phyloP scores from a whole-genome alignment of 2,113 vertebrate species.

The Microcebus griseorufus region DNA sequence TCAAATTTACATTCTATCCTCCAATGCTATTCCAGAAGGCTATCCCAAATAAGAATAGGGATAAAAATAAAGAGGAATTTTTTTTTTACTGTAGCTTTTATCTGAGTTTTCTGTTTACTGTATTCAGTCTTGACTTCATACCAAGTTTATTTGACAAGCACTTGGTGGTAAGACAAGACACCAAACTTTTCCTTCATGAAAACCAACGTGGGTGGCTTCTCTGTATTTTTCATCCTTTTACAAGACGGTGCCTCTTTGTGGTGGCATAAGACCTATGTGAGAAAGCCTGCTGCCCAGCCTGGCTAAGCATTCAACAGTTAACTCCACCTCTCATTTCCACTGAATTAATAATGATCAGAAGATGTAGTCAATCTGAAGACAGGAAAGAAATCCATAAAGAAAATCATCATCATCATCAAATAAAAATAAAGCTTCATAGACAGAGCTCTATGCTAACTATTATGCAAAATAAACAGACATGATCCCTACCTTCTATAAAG shows the following conservation, averaged over 20 bases:
- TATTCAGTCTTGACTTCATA: constrained; percentile 49
- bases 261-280: constrained; percentile 2
- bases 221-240: constrained; percentile 41
- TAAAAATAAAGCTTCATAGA: constrained; percentile 51
- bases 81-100: constrained; percentile 46
- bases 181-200: constrained; percentile 56
- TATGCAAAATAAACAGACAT: constrained; percentile 60
- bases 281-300: background rate
- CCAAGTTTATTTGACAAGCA: constrained; percentile 61
- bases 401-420: constrained; percentile 32
- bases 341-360: constrained; percentile 31
- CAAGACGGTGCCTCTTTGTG: constrained; percentile 5
- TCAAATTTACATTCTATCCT: background rate
- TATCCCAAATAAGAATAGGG: constrained; percentile 24
- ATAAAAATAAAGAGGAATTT: constrained; percentile 47
- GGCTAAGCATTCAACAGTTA: background rate
- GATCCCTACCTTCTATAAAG: constrained; percentile 61
- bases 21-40: constrained; percentile 14
- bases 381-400: constrained; percentile 46
- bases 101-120: constrained; percentile 61
- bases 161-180: constrained; percentile 64
- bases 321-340: constrained; percentile 1
- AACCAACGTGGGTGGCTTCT: constrained; percentile 50
- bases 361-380: constrained; percentile 24
- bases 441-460: constrained; percentile 34